A percentile compares a stretch with the other conserved stretches of the same genome.
Evolutionary conservation across 2,888 invertebrate genomes (phyloP).

Genomic region (Drosophila kuntzei): DNA sequence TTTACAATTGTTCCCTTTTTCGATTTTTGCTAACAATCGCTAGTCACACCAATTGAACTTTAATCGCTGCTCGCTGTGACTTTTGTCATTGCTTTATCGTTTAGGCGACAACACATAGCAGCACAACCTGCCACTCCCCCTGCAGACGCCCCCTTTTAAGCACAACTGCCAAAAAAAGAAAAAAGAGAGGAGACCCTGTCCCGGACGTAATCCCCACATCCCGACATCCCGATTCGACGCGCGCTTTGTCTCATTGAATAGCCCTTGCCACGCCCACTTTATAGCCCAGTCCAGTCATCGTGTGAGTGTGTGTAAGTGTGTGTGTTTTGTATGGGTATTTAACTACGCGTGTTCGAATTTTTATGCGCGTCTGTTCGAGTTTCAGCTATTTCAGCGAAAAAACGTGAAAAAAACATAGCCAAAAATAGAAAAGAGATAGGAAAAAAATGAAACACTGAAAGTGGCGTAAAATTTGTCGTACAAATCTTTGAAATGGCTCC

Average conservation of each 20-base stretch:
- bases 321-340: conserved; percentile 42
- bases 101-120: conserved; percentile 69
- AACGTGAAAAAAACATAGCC: conserved; percentile 24
- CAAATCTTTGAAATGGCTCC: conserved; percentile 84
- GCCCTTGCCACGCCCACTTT: conserved; percentile 66
- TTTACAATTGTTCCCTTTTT: conserved; percentile 16
- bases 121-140: conserved; percentile 13
- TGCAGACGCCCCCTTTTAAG: not conserved
- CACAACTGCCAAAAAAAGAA: conserved; percentile 54
- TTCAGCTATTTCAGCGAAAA: conserved; percentile 73
- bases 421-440: not conserved
- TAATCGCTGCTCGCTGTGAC: conserved; percentile 71
- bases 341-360: conserved; percentile 56
- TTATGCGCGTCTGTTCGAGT: conserved; percentile 52
- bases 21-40: conserved; percentile 43
- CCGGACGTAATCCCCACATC: conserved; percentile 45
- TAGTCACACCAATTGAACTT: conserved; percentile 76
- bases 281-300: conserved; percentile 19
- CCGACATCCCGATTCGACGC: conserved; percentile 29
- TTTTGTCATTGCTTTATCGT: conserved; percentile 81
- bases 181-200: not conserved
- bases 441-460: conserved; percentile 44
- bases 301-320: conserved; percentile 21
- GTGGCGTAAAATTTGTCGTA: conserved; percentile 70
- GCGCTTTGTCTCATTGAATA: conserved; percentile 80